phyloP scores from a whole-genome alignment of 37 sponge, comb jelly and placozoan species.

The Corticium candelabrum region DNA sequence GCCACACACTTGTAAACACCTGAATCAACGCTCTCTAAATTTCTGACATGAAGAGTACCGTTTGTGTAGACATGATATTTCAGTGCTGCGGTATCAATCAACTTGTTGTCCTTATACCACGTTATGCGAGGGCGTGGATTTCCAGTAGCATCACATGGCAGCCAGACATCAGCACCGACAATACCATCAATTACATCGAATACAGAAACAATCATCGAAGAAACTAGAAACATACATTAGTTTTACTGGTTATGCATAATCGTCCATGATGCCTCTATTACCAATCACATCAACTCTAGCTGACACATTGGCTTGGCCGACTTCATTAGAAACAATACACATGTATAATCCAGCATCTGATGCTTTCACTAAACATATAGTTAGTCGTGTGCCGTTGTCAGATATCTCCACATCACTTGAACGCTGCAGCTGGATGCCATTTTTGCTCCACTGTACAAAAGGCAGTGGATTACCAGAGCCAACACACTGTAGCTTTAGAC shows the following conservation, averaged over 20 bases:
- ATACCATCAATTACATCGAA: no score
- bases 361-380: not conserved
- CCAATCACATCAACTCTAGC: not conserved
- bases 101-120: no score
- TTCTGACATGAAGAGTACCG: not conserved
- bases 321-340: not conserved
- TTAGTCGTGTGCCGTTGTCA: not conserved
- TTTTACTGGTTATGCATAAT: no score
- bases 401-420: no score
- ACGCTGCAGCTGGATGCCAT: not conserved
- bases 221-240: no score
- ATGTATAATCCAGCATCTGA: not conserved
- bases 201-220: no score
- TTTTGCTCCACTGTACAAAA: not conserved
- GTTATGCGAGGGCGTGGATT: no score
- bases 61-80: no score
- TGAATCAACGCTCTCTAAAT: not conserved
- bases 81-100: no score
- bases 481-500: not conserved
- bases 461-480: not conserved
- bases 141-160: no score
- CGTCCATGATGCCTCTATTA: no score
- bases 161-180: no score
- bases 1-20: not conserved
- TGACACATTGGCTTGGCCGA: not conserved